Evolutionary conservation across 2,113 vertebrate genomes (phyloP), one percentile per base, ranked within the genome.

Genomic region (Coreoperca whiteheadi): DNA sequence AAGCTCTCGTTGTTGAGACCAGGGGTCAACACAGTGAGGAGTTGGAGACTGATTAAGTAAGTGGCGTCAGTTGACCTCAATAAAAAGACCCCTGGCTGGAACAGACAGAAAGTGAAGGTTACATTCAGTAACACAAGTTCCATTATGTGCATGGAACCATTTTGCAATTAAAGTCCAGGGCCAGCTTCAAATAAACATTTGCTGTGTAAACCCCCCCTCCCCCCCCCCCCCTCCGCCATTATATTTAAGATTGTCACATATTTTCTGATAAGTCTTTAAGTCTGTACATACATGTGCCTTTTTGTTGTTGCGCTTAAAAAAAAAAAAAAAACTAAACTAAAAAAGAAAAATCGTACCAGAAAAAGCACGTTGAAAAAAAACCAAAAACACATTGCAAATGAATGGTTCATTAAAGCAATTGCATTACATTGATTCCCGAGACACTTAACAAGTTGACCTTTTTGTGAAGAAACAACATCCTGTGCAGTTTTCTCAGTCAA

Each of bases 321-420:
- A 34, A n/a, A n/a, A n/a, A n/a, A n/a, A n/a, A n/a, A n/a, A n/a
- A n/a, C n/a, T n/a, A n/a, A n/a, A n/a, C n/a, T n/a, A n/a, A n/a
- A n/a, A n/a, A n/a, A n/a, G n/a, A n/a, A n/a, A 34, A 4, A 82
- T 7, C 1, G 85, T 90, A 91, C 85, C 87, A 65, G 64, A 50
- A 81, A 79, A 59, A 63, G 2, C 43, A 74, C 48, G 53, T 16
- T 15, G 23, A 32, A 70, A 74, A 73, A 78, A 57, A 51, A 4
- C 6, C 2, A 39, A 39, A 39, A 39, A 39, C 34, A 7, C 12
- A 74, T 21, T 48, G 6, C 18, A 34, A 25, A 10, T 54, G 11
- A 59, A 59, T 18, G 50, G 18, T 65, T 60, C 41, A 68, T 51
- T 30, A 57, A 63, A 66, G 51, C 18, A 79, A 25, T n/a, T n/a